Conservation (phyloP, 2,888 invertebrate species). For the Hirtodrosophila cameraria region DNA sequence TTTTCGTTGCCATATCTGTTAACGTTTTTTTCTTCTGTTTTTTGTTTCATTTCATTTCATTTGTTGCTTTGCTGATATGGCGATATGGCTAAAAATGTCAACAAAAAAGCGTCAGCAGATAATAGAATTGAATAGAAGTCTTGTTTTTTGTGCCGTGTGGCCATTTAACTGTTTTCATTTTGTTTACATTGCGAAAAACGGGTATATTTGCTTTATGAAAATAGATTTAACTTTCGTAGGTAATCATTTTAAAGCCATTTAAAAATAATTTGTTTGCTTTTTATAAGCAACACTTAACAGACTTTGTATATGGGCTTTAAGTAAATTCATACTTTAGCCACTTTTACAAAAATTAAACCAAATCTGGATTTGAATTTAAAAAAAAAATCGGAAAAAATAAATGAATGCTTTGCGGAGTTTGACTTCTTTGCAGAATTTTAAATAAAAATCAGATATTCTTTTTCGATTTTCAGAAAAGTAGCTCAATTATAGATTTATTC, state of each 20-base stretch:
- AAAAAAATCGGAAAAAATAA: no score
- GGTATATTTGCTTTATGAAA: slow-evolving; percentile 1
- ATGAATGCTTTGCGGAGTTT: no score
- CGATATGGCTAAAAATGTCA: slow-evolving; percentile 54
- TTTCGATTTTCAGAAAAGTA: no score
- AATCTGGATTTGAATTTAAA: no score
- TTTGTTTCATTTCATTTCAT: slow-evolving; percentile 37
- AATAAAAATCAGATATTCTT: no score
- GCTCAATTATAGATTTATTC: not conserved
- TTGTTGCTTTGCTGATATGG: slow-evolving; percentile 44
- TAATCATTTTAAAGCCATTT: not conserved
- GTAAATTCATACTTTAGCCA: no score
- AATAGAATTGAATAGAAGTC: slow-evolving; percentile 62
- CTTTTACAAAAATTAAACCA: no score
- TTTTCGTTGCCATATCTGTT: slow-evolving; percentile 47
- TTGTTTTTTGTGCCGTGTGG: slow-evolving; percentile 14
- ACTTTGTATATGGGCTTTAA: not conserved
- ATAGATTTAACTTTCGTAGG: slow-evolving; percentile 2
- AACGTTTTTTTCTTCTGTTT: slow-evolving; percentile 41
- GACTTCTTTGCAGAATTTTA: no score
- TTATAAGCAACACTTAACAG: not conserved
- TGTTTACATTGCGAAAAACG: slow-evolving; percentile 14
- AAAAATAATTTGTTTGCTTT: not conserved
- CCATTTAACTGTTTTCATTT: slow-evolving; percentile 42
- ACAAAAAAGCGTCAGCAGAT: slow-evolving; percentile 57